Percentiles rank a stretch among this genome's conserved stretches.
Evolutionary conservation across 30 jellyfish, hydroid and myxozoan genomes (phyloP).

Genomic region (Aurelia aurita): DNA sequence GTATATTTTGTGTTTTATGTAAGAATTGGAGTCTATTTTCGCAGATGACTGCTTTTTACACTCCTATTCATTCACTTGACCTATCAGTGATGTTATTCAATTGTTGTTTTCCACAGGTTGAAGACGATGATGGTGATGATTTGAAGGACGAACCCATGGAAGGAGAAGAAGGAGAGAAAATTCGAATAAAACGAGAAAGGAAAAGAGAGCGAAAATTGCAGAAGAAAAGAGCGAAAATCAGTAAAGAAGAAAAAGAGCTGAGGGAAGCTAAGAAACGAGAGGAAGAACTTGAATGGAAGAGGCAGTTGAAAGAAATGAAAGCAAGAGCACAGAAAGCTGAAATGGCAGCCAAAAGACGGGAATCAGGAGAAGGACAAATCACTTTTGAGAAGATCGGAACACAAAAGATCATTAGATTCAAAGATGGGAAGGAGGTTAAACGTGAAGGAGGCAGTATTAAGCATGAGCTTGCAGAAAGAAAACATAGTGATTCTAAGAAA

Average conservation of each 20-base stretch:
- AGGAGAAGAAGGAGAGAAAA: conserved; percentile 51
- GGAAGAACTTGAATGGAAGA: conserved; percentile 56
- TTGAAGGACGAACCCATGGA: conserved; percentile 15
- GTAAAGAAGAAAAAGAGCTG: conserved; percentile 54
- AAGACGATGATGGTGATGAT: too few relatives aligned
- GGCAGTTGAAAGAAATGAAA: conserved; percentile 60
- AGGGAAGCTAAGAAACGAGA: conserved; percentile 47
- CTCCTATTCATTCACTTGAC: too few relatives aligned
- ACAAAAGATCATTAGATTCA: conserved; percentile 19
- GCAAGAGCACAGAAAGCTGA: conserved; percentile 67
- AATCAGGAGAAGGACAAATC: conserved; percentile 51
- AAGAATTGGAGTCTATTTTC: too few relatives aligned
- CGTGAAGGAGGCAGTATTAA: neutral
- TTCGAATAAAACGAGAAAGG: neutral
- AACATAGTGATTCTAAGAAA: neutral
- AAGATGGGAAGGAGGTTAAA: neutral
- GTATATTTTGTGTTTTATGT: too few relatives aligned
- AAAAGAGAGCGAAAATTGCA: neutral
- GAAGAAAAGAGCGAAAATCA: conserved; percentile 16
- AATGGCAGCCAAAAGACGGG: conserved; percentile 43
- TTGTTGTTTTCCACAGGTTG: too few relatives aligned
- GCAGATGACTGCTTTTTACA: too few relatives aligned
- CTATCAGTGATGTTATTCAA: too few relatives aligned
- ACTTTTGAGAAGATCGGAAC: conserved; percentile 52
- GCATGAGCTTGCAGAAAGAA: conserved; percentile 16